Evolutionary conservation across 2,888 invertebrate species (phyloP), one percentile per base, ranked within the genome.

Genomic region (Drosophila sordidapex): DNA sequence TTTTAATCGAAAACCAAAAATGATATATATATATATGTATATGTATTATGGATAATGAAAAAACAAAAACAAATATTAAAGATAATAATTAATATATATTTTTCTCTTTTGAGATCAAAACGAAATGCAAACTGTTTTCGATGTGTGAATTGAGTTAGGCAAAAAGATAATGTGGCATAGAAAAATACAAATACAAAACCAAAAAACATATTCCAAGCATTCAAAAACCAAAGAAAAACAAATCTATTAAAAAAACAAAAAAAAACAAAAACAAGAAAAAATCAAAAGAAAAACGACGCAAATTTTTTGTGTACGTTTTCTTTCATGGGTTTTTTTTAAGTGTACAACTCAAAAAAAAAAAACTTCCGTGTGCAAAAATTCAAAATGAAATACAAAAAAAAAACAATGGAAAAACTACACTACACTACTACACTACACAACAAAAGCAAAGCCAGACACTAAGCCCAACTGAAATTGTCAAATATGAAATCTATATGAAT

Each of bases 91-190:
- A 79, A 85, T 82, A 90, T 87, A 89, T 89, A 90, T 91, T 90
- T 90, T 90, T 90, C 91, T 90, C 90, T 90, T 90, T 90, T 90
- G 91, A 90, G 90, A 90, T 83, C 27, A 38, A 77, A 90, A 81
- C 72, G 62, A 70, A 77, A 77, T 70, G 67, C 59, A 76, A 82
- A 82, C 79, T 82, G 87, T 87, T 87, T 74, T 88, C 78, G 81
- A 89, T 81, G 85, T 87, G 87, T 85, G 89, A 90, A 89, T 90
- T 89, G 82, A 90, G 76, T 83, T 82, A 84, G 82, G 77, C 60
- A 72, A 70, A 54, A 54, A 54, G 27, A 60, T 46, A 61, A 65
- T 63, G 35, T 59, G 60, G 40, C 38, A 68, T 59, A 53, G 48
- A 61, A 35, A 67, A 52, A 66, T 7, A 62, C 43, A 70, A 57